A percentile compares a stretch with the other conserved stretches of the same genome.
phyloP scores from a whole-genome alignment of 2,888 invertebrate genomes.

The Eristalis intricaria region DNA sequence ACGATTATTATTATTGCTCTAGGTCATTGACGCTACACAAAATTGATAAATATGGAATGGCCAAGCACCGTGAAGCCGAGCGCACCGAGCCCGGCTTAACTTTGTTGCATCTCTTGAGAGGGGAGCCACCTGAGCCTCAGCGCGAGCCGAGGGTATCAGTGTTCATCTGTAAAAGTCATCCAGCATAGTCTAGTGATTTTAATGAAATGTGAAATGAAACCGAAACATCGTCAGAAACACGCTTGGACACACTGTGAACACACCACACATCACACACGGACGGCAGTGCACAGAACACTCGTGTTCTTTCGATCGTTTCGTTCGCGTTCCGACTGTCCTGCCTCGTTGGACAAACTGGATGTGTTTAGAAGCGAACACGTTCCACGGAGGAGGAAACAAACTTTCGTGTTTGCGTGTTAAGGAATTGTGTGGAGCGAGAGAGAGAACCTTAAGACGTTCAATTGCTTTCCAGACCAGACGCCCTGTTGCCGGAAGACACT shows the following conservation, averaged over 20 bases:
- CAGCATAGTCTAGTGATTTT: constrained; percentile 71
- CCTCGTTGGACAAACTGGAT: not conserved
- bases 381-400: constrained; percentile 51
- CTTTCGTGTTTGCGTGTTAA: constrained; percentile 69
- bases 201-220: constrained; percentile 68
- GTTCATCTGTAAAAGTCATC: constrained; percentile 63
- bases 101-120: not conserved
- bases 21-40: constrained; percentile 70
- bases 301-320: no score
- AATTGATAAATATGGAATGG: constrained; percentile 70
- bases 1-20: constrained; percentile 58
- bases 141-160: constrained; percentile 6
- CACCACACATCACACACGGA: no score
- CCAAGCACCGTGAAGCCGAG: constrained; percentile 61
- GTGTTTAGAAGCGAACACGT: constrained; percentile 58
- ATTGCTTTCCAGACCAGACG: not conserved
- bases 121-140: not conserved
- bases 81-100: constrained; percentile 20
- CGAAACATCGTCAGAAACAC: constrained; percentile 20
- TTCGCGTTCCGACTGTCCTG: not conserved
- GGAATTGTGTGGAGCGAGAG: constrained; percentile 23
- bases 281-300: no score
- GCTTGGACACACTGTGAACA: not conserved
- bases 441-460: constrained; percentile 34
- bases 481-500: constrained; percentile 70